phyloP scores from a whole-genome alignment of 2,113 vertebrate genomes.

The Anoura caudifer region DNA sequence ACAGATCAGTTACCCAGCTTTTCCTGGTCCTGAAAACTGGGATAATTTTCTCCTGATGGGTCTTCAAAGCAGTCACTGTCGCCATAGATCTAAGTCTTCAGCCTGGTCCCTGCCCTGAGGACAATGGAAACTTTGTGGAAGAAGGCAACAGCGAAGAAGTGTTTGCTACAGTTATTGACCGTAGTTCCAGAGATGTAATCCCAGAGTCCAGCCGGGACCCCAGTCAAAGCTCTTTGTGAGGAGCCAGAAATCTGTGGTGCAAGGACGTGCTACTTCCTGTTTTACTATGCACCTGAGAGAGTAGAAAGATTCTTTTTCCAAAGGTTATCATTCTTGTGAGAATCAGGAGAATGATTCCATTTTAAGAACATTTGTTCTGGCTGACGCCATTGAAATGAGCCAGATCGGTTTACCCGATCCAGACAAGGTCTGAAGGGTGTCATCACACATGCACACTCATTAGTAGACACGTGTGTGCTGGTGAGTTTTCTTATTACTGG shows the following conservation, averaged over 20 bases:
- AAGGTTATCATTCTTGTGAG: background rate
- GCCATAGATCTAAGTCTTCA: constrained; percentile 9
- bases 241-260: background rate
- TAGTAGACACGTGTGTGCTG: background rate
- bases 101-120: background rate
- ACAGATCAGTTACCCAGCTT: constrained; percentile 28
- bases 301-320: background rate
- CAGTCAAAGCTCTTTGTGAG: background rate
- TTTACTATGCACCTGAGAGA: background rate
- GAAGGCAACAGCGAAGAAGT: background rate
- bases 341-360: background rate
- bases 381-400: background rate
- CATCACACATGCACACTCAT: background rate
- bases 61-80: constrained; percentile 17
- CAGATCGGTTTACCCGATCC: background rate
- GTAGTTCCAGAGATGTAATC: background rate
- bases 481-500: background rate
- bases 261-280: background rate
- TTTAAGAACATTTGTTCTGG: background rate
- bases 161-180: constrained; percentile 20
- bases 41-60: constrained; percentile 34
- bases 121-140: constrained; percentile 7
- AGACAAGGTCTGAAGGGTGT: background rate
- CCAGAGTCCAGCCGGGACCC: background rate
- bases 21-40: constrained; percentile 47